Evolutionary conservation across 2,888 invertebrate genomes (phyloP).

Genomic region (Melanotus villosus): DNA sequence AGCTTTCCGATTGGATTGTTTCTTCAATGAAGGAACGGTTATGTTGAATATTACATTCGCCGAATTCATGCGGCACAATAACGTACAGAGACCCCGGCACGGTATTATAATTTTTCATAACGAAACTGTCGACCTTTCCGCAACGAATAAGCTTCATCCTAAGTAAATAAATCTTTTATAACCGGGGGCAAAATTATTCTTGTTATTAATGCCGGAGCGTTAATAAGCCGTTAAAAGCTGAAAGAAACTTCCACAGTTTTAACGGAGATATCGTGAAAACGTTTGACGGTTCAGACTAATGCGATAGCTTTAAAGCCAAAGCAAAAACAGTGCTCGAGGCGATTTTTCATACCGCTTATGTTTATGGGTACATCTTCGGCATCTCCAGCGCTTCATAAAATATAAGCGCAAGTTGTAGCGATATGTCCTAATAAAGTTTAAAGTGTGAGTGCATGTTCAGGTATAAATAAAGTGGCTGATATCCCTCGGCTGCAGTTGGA

Average conservation of each 20-base stretch:
- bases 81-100: background rate
- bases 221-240: slow-evolving; percentile 35
- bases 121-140: background rate
- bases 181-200: slow-evolving; percentile 31
- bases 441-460: slow-evolving; percentile 44
- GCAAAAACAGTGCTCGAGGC: slow-evolving; percentile 29
- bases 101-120: slow-evolving; percentile 4
- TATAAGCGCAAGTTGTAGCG: slow-evolving; percentile 36
- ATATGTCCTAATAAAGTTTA: slow-evolving; percentile 46
- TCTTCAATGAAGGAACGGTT: background rate
- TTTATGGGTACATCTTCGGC: slow-evolving; percentile 42
- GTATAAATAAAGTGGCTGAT: slow-evolving; percentile 44
- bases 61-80: background rate
- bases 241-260: slow-evolving; percentile 26
- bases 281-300: slow-evolving; percentile 41
- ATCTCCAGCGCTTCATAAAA: slow-evolving; percentile 39
- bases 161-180: slow-evolving; percentile 34
- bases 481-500: slow-evolving; percentile 37
- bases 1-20: slow-evolving; percentile 29
- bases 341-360: slow-evolving; percentile 38
- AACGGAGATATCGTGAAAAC: slow-evolving; percentile 36
- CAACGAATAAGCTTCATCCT: background rate
- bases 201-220: slow-evolving; percentile 34
- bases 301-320: slow-evolving; percentile 41
- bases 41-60: slow-evolving; percentile 10